phyloP scores from a whole-genome alignment of 2,888 invertebrate genomes.

The Yponomeuta cagnagella region DNA sequence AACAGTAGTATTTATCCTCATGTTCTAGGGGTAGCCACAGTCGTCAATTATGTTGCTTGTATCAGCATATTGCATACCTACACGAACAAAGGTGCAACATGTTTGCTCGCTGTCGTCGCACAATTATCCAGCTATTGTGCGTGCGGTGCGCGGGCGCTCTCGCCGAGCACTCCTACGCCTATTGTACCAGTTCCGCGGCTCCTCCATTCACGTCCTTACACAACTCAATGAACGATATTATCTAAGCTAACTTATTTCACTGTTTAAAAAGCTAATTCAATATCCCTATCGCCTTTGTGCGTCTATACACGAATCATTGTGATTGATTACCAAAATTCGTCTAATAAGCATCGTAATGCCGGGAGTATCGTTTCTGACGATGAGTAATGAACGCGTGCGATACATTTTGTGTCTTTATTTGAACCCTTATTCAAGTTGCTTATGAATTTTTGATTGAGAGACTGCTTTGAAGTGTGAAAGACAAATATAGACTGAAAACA shows the following conservation, averaged over 20 bases:
- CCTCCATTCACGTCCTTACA: slow-evolving; percentile 46
- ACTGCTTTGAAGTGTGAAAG: slow-evolving; percentile 8
- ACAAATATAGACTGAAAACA: slow-evolving; percentile 5
- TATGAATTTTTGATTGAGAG: slow-evolving; percentile 10
- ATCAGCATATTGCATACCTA: neutral
- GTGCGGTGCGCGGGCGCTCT: slow-evolving; percentile 47
- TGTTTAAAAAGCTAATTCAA: slow-evolving; percentile 55
- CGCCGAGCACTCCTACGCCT: slow-evolving; percentile 61
- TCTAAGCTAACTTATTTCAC: slow-evolving; percentile 47
- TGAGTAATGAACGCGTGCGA: slow-evolving; percentile 26
- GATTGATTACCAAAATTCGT: slow-evolving; percentile 52
- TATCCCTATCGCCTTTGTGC: slow-evolving; percentile 31
- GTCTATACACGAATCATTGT: slow-evolving; percentile 44
- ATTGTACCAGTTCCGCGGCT: slow-evolving; percentile 58
- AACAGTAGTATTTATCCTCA: too few species aligned
- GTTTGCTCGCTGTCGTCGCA: slow-evolving; percentile 57
- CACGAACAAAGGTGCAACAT: slow-evolving; percentile 9
- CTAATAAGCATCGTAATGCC: slow-evolving; percentile 39
- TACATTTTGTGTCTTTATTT: slow-evolving; percentile 13
- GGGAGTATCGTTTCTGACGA: slow-evolving; percentile 32
- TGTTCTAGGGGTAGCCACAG: neutral
- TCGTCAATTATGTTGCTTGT: neutral
- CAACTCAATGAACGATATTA: slow-evolving; percentile 55
- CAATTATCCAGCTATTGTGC: slow-evolving; percentile 68
- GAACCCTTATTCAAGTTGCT: neutral